phyloP scores from a whole-genome alignment of 2,888 invertebrate genomes.

The Drosophila putrida region DNA sequence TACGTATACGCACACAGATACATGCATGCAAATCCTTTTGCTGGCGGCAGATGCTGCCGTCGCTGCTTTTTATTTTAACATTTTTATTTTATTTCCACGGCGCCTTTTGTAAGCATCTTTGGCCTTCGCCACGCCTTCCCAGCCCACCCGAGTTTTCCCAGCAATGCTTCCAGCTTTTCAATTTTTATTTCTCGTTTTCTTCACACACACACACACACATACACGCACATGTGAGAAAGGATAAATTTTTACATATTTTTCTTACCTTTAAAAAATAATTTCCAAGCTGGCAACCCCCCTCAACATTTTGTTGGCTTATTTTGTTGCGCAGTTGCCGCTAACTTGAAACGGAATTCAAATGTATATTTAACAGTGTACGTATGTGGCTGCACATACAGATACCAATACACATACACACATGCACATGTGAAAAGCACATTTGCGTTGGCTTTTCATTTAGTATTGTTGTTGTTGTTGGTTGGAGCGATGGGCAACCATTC shows the following conservation, averaged over 20 bases:
- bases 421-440: slow-evolving; percentile 42
- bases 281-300: slow-evolving; percentile 36
- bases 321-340: slow-evolving; percentile 67
- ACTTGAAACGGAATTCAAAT: slow-evolving; percentile 80
- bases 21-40: slow-evolving; percentile 78
- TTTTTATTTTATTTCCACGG: slow-evolving; percentile 75
- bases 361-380: slow-evolving; percentile 62
- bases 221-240: slow-evolving; percentile 52
- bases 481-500: slow-evolving; percentile 20
- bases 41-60: slow-evolving; percentile 69
- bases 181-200: slow-evolving; percentile 61
- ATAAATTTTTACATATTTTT: slow-evolving; percentile 78
- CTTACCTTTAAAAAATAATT: slow-evolving; percentile 77
- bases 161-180: slow-evolving; percentile 65
- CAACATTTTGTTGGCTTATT: slow-evolving; percentile 68
- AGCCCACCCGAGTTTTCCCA: slow-evolving; percentile 32
- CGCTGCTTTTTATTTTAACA: slow-evolving; percentile 67
- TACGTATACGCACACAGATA: slow-evolving; percentile 35
- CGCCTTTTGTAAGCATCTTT: slow-evolving; percentile 79
- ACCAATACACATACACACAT: slow-evolving; percentile 3
- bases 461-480: slow-evolving; percentile 32
- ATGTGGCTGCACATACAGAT: slow-evolving; percentile 22
- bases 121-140: slow-evolving; percentile 54
- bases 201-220: slow-evolving; percentile 13
- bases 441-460: slow-evolving; percentile 46